Conservation (phyloP, 2,888 invertebrate species). For the Andrena bicolor region DNA sequence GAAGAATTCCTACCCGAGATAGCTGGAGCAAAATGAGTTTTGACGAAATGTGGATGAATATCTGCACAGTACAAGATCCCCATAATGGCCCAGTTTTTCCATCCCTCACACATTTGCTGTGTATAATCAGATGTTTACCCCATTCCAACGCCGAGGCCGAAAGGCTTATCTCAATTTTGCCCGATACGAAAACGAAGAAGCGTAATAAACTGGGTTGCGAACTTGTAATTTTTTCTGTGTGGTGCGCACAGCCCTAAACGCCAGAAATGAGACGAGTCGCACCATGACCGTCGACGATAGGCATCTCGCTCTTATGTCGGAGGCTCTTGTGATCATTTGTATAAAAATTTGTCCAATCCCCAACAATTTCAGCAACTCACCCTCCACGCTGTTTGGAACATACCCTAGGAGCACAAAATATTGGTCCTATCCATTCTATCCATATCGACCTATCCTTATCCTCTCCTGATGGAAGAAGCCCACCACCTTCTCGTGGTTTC, state of each 20-base stretch:
- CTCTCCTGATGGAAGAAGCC: no score
- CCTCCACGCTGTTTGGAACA: neutral
- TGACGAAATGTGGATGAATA: no score
- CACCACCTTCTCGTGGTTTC: no score
- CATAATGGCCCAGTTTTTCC: neutral
- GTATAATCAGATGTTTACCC: neutral
- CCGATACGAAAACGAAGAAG: neutral
- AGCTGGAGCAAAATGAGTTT: no score
- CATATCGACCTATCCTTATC: no score
- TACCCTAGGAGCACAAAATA: no score
- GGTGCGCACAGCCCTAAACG: neutral
- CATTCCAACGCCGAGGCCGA: neutral
- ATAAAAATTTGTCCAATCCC: neutral
- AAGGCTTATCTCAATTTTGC: neutral
- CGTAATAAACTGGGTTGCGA: neutral
- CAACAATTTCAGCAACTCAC: neutral
- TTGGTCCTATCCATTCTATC: no score
- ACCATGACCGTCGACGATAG: slow-evolving; percentile 7
- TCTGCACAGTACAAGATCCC: neutral
- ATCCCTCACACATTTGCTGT: neutral
- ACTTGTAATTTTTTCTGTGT: neutral
- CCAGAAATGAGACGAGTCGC: neutral
- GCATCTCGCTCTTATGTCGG: neutral
- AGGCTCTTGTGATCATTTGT: neutral
- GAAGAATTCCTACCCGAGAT: no score